Base-by-base conservation (phyloP, 1,140 invertebrate species). In the Cryptotermes secundus region DNA sequence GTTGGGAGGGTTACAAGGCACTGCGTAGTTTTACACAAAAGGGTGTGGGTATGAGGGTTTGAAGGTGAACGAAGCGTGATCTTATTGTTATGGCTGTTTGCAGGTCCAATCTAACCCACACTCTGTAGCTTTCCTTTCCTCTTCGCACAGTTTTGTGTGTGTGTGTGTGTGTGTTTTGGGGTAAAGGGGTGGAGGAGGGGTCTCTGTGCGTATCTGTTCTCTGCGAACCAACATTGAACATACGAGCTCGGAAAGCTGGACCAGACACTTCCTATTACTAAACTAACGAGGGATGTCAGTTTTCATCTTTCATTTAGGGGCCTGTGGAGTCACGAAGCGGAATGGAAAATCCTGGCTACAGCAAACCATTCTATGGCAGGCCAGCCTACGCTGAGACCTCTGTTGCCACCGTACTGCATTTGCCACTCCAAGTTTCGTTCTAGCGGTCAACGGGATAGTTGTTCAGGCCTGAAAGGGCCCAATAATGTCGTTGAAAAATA, bases 231-330 rank as follows among this genome's bases (percentile, higher is more conserved):
- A 49, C 45, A 49, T 49, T 49, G 45, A 49, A 49, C 59, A 26
- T 72, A 3, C n/a, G 12, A 72, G 59, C 59, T 72, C 59, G 59
- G 31, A 72, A 72, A n/a, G 59, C 59, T 72, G 59, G 59, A 72
- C 31, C 59, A 31, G 59, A 72, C 59, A 72, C 59, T 31, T 72
- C 59, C 59, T 31, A 72, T 72, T 72, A 72, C 59, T 72, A 72
- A 72, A 72, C 59, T 72, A 72, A 72, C 59, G 59, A 72, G 59
- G 59, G 59, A 72, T 72, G 59, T 72, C 59, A 72, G 59, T 72
- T 72, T 72, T 72, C 59, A 72, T 72, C 59, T 72, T 72, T 72
- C 59, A 72, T 72, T 72, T 72, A 72, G 26, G 59, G 59, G 59
- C n/a, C 59, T 72, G 16, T 72, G 59, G 59, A 72, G 31, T 72